A percentile compares a stretch with the other conserved stretches of the same genome.
These are phyloP conservation scores for Mirounga angustirostris DNA, from an alignment of 2,113 vertebrate genomes.

Conservation along the genomic window DNA sequence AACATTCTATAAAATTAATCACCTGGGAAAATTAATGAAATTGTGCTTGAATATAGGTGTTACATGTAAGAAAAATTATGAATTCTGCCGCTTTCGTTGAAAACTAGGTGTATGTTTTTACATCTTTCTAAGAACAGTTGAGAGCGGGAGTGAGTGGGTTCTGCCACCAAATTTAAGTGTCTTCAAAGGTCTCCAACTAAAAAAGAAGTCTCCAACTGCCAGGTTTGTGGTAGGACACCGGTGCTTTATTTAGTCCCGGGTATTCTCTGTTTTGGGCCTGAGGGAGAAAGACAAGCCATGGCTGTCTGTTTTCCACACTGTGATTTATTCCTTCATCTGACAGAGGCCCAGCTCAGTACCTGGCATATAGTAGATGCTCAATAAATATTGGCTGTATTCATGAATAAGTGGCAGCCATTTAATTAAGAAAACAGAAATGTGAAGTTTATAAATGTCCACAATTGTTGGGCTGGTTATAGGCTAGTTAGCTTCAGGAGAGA, in stretches of 20 bases:
- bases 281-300: not conserved
- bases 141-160: not conserved
- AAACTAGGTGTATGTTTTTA: not conserved
- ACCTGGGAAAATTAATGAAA: constrained; percentile 42
- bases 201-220: not conserved
- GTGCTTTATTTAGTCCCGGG: not conserved
- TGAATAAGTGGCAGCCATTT: not conserved
- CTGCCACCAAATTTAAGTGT: not conserved
- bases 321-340: not conserved
- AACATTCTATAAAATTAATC: constrained; percentile 41
- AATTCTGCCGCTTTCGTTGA: not conserved
- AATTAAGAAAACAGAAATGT: constrained; percentile 17
- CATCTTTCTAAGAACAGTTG: not conserved
- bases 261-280: not conserved
- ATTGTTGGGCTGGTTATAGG: not conserved
- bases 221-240: fast-evolving
- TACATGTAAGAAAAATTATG: not conserved
- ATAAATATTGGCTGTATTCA: not conserved
- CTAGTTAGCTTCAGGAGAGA: not conserved
- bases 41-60: not conserved
- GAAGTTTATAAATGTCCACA: not conserved
- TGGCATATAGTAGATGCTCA: not conserved
- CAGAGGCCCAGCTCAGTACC: not conserved
- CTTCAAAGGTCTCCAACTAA: not conserved
- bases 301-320: not conserved